These are phyloP conservation scores for Merodon equestris DNA, from an alignment of 2,888 invertebrate genomes.

Conservation along the genomic window DNA sequence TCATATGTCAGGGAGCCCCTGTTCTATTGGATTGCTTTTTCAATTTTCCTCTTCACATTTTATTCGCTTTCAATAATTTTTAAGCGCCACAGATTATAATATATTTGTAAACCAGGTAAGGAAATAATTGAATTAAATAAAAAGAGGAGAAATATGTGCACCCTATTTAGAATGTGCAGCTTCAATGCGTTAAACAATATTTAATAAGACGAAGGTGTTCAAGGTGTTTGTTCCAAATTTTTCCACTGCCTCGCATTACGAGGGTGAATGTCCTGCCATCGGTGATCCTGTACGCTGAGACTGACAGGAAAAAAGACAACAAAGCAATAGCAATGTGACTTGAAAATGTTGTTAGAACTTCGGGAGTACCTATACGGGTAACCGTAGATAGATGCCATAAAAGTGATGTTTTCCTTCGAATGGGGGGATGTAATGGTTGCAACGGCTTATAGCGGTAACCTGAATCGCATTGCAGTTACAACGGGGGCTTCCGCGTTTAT, in stretches of 20 bases:
- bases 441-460: conserved; percentile 55
- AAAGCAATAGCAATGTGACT: conserved; percentile 33
- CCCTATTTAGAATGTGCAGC: conserved; percentile 18
- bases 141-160: conserved; percentile 37
- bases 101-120: conserved; percentile 27
- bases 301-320: neutral
- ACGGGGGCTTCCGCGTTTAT: conserved; percentile 62
- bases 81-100: conserved; percentile 59
- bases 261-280: conserved; percentile 45
- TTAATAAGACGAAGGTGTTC: neutral
- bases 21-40: conserved; percentile 46
- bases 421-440: conserved; percentile 46
- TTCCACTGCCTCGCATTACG: neutral
- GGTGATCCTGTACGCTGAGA: too few relatives aligned
- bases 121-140: conserved; percentile 57
- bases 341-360: conserved; percentile 57
- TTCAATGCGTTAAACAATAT: neutral
- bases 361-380: conserved; percentile 20
- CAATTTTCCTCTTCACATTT: neutral
- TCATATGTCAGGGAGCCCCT: conserved; percentile 33
- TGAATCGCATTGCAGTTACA: conserved; percentile 64
- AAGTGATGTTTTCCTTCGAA: conserved; percentile 50
- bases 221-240: conserved; percentile 24
- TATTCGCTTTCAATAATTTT: conserved; percentile 35
- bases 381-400: conserved; percentile 51